Base-by-base conservation (phyloP, 2,888 invertebrate genomes). In the Orthosia cruda region DNA sequence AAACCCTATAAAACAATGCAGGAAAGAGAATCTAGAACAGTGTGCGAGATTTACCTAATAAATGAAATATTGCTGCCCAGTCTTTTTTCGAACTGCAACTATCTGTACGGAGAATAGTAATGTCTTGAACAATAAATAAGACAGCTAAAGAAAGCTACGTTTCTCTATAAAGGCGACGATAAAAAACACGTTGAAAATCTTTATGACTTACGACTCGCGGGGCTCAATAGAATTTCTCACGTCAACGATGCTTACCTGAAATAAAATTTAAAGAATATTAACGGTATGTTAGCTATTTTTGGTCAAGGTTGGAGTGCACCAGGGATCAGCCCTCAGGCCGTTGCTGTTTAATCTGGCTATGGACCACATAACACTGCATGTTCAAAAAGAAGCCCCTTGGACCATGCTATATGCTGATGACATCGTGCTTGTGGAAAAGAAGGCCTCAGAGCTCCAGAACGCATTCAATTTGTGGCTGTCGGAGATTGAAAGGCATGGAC, bases 201-300 rank as follows among this genome's bases (percentile, higher is more conserved):
- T 90, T 89, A 90, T 83, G 84, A 85, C 87, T 89, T 82, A 87
- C 87, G 74, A 80, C 77, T 86, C 82, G 77, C 85, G 78, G 59
- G 47, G 71, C 58, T 83, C 78, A 85, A 89, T 88, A 83, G 91
- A 92, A 91, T 89, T 91, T 91, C 88, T 90, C 91, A 91, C 89
- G 83, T 83, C 77, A 71, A 72, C 67, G 74, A 75, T 80, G 77
- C 89, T 90, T 91, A 91, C 91, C 90, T 92, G 91, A 83, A 92
- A 81, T 72, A 80, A 88, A 74, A 77, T 66, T 85, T 66, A 82
- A 71, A 78, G 54, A 74, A 13, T 77, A 70, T 79, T 83, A 82
- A 63, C 54, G 55, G 57, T 73, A 54, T 77, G 62, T 76, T 73
- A 76, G 57, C 47, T 78, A 71, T 63, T 63, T n/a, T n/a, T n/a